Conservation (phyloP, 2,797 vertebrate genomes). For the Hirundo rustica region DNA sequence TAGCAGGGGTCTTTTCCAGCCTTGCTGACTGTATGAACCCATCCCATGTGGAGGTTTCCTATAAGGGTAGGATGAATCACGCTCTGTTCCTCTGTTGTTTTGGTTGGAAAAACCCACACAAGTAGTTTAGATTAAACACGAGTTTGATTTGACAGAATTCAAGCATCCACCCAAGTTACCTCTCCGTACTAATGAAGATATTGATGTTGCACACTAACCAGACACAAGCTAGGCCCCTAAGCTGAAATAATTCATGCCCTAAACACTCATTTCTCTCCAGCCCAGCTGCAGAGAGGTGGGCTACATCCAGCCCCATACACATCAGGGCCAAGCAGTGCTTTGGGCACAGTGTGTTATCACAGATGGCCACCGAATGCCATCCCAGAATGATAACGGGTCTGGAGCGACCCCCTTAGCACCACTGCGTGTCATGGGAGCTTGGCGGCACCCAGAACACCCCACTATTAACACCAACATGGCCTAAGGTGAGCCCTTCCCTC, state of each 20-base stretch:
- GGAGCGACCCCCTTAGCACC: background rate
- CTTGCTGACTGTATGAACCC: background rate
- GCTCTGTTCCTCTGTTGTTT: background rate
- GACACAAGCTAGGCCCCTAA: background rate
- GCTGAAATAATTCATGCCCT: background rate
- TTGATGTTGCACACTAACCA: background rate
- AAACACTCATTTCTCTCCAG: background rate
- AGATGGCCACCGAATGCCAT: background rate
- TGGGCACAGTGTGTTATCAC: accelerated
- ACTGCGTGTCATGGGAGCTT: accelerated
- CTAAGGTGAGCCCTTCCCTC: background rate
- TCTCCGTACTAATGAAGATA: background rate
- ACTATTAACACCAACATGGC: background rate
- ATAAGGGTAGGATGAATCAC: background rate
- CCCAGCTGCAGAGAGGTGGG: background rate
- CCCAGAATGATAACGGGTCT: background rate
- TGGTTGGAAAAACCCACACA: background rate
- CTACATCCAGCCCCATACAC: background rate
- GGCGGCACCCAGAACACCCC: background rate
- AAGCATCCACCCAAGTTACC: accelerated
- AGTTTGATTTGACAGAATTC: background rate
- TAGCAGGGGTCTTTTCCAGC: background rate
- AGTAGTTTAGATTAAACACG: background rate
- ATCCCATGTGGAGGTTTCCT: background rate
- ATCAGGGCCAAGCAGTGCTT: accelerated